Conservation (phyloP, 2,888 invertebrate species). For the Diarsia dahlii region DNA sequence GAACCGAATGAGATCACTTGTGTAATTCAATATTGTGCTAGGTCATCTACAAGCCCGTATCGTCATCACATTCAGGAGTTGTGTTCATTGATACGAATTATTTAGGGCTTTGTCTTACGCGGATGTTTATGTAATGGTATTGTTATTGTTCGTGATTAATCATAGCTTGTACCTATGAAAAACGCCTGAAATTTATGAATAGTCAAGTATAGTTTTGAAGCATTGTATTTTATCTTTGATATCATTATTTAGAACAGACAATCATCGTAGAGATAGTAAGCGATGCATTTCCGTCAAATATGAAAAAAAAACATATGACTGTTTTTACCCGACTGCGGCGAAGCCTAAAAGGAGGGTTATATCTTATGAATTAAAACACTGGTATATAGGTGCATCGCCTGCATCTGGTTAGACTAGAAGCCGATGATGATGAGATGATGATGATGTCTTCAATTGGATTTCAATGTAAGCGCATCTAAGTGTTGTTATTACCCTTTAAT, state of each 20-base stretch:
- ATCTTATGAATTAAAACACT: too few relatives aligned
- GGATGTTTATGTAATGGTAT: not conserved
- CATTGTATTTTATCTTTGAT: not conserved
- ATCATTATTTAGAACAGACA: not conserved
- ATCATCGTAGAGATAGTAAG: not conserved
- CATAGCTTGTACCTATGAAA: not conserved
- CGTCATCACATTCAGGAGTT: conserved; percentile 39
- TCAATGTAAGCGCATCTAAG: not conserved
- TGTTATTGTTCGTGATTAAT: conserved; percentile 20
- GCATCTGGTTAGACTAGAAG: too few relatives aligned
- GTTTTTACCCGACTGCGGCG: not conserved
- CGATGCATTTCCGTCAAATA: not conserved
- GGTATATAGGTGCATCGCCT: too few relatives aligned
- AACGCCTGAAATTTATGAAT: conserved; percentile 16
- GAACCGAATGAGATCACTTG: conserved; percentile 54
- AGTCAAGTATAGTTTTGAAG: not conserved
- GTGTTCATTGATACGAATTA: conserved; percentile 51
- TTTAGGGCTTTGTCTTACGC: conserved; percentile 31
- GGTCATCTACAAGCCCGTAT: conserved; percentile 46
- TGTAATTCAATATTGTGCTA: conserved; percentile 60
- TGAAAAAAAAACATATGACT: not conserved
- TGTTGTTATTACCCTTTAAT: not conserved
- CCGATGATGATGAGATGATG: too few relatives aligned
- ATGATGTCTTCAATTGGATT: not conserved
- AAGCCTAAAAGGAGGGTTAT: too few relatives aligned